Evolutionary conservation across 1,140 invertebrate genomes (phyloP).

Genomic region (Homalodisca vitripennis): DNA sequence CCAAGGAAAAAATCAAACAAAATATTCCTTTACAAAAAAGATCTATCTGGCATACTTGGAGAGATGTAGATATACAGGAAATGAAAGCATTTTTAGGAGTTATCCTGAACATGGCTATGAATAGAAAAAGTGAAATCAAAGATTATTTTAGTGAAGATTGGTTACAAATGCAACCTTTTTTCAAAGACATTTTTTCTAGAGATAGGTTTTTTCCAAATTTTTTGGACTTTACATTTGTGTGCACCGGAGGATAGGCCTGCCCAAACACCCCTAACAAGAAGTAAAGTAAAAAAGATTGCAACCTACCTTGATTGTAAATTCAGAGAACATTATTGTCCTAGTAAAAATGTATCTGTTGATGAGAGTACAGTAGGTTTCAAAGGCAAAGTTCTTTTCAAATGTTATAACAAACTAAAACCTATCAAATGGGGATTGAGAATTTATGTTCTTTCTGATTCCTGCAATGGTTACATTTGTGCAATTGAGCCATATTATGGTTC

Average conservation of each 20-base stretch:
- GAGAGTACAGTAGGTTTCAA: conserved; percentile 26
- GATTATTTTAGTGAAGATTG: not conserved
- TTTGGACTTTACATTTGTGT: conserved; percentile 8
- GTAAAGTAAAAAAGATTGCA: not conserved
- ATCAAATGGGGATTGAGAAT: no score
- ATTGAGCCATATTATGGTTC: no score
- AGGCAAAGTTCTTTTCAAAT: not conserved
- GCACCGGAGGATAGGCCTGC: no score
- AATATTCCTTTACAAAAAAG: no score
- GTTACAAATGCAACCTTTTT: not conserved
- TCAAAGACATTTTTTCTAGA: not conserved
- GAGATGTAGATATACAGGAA: not conserved
- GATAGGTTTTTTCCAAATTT: no score
- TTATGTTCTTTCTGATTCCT: no score
- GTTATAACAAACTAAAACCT: no score
- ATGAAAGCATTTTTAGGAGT: conserved; percentile 20
- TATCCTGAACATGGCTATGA: conserved; percentile 18
- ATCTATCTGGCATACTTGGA: not conserved
- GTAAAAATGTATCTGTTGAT: no score
- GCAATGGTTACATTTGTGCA: no score
- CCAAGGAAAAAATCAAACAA: not conserved
- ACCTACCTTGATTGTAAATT: not conserved
- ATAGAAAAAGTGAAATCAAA: conserved; percentile 15
- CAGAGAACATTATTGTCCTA: not conserved
- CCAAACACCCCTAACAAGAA: not conserved